A percentile compares a stretch with the other conserved stretches of the same genome.
phyloP scores from a whole-genome alignment of 1,140 invertebrate species.

The Drosophila pandora region DNA sequence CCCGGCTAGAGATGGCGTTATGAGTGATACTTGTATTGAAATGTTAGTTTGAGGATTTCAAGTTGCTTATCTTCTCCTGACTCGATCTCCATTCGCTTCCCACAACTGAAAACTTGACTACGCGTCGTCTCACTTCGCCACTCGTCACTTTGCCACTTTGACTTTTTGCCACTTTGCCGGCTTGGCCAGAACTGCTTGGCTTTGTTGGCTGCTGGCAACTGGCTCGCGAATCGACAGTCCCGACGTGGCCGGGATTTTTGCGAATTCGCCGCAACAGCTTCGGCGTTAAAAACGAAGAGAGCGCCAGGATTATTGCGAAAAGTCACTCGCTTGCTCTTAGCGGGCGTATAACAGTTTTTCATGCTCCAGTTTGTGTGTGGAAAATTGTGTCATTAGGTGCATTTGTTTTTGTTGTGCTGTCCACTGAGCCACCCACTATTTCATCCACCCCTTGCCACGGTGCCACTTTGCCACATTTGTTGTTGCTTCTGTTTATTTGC shows the following conservation, averaged over 20 bases:
- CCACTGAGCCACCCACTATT: slow-evolving; percentile 17
- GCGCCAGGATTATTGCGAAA: slow-evolving; percentile 15
- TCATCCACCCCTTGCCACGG: neutral
- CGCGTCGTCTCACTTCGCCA: slow-evolving; percentile 9
- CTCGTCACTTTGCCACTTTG: slow-evolving; percentile 28
- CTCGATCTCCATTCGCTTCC: slow-evolving; percentile 15
- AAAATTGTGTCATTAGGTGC: slow-evolving; percentile 82
- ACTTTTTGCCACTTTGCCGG: slow-evolving; percentile 34
- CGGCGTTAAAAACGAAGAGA: slow-evolving; percentile 31
- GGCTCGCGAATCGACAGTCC: slow-evolving; percentile 22
- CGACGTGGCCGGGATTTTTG: slow-evolving; percentile 11
- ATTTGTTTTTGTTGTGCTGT: slow-evolving; percentile 78
- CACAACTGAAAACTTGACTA: slow-evolving; percentile 7
- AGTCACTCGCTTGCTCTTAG: slow-evolving; percentile 47
- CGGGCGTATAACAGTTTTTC: slow-evolving; percentile 66
- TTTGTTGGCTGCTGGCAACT: slow-evolving; percentile 73
- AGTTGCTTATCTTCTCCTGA: neutral
- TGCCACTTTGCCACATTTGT: slow-evolving; percentile 14
- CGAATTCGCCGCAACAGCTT: slow-evolving; percentile 48
- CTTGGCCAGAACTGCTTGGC: slow-evolving; percentile 68
- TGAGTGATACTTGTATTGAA: neutral
- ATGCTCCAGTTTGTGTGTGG: slow-evolving; percentile 51
- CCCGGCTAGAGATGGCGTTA: slow-evolving; percentile 3
- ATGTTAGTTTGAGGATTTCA: neutral
- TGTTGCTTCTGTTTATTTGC: slow-evolving; percentile 62